Conservation (phyloP, 2,888 invertebrate species). For the Drosophila mayaguana region DNA sequence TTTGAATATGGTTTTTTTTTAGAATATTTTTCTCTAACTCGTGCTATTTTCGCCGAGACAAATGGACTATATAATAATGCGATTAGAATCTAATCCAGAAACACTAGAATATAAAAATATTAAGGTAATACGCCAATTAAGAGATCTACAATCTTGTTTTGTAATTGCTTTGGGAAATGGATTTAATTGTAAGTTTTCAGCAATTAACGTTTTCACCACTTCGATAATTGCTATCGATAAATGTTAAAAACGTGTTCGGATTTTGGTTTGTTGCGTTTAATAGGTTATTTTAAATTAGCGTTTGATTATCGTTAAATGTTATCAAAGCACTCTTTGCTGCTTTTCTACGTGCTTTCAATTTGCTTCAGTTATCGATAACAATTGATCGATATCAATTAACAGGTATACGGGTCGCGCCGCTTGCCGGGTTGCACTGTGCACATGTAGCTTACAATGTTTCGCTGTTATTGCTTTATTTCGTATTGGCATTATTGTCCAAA, state of each 20-base stretch:
- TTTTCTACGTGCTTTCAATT: too few relatives aligned
- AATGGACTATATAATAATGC: constrained; percentile 15
- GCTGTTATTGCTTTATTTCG: constrained; percentile 7
- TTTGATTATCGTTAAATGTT: too few relatives aligned
- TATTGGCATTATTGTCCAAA: constrained; percentile 27
- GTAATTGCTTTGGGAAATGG: background rate
- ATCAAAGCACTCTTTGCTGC: too few relatives aligned
- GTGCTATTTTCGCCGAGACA: background rate
- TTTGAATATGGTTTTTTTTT: background rate
- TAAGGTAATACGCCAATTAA: background rate
- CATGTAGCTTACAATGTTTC: constrained; percentile 3
- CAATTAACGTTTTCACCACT: background rate
- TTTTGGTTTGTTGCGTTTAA: too few relatives aligned
- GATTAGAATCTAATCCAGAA: background rate
- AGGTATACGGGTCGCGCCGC: too few relatives aligned
- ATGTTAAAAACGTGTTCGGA: background rate
- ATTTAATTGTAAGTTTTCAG: background rate
- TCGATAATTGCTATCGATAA: constrained; percentile 2
- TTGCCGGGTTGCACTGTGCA: constrained; percentile 36
- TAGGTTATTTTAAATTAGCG: too few relatives aligned
- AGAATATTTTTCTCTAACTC: background rate
- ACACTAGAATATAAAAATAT: constrained; percentile 11
- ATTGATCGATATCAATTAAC: background rate
- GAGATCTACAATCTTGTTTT: constrained; percentile 13
- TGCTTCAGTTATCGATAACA: background rate